A percentile compares a stretch with the other conserved stretches of the same genome.
Conservation (phyloP, 1,140 invertebrate genomes). For the Saxidomus purpurata region DNA sequence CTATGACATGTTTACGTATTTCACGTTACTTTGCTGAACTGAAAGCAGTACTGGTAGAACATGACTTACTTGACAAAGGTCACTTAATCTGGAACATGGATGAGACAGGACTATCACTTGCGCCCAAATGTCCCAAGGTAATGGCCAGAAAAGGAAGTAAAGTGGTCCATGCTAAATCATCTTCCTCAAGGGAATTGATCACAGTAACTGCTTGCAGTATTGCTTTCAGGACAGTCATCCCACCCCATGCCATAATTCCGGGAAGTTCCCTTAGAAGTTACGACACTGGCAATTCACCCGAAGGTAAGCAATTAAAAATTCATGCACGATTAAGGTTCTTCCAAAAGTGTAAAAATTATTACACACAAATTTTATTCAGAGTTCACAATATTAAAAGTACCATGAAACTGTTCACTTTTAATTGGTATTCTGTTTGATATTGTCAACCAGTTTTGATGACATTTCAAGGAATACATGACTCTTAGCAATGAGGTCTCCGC, state of each 20-base stretch:
- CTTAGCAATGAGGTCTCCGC: too few species aligned
- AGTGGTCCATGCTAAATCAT: slow-evolving; percentile 12
- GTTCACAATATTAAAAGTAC: too few species aligned
- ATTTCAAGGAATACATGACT: too few species aligned
- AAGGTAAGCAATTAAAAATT: too few species aligned
- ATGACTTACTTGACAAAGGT: background rate
- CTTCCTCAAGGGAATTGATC: background rate
- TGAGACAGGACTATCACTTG: slow-evolving; percentile 16
- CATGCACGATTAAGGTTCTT: too few species aligned
- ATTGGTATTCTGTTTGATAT: too few species aligned
- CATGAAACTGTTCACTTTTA: too few species aligned
- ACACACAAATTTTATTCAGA: too few species aligned
- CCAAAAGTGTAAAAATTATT: too few species aligned
- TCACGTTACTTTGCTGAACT: background rate
- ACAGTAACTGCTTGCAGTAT: slow-evolving; percentile 5
- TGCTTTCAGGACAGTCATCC: background rate
- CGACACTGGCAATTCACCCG: too few species aligned
- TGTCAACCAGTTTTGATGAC: too few species aligned
- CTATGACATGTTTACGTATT: background rate
- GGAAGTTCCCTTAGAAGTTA: background rate
- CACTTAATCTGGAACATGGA: slow-evolving; percentile 58
- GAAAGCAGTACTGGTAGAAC: background rate
- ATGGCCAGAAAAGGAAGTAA: slow-evolving; percentile 26
- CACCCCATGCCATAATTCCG: background rate
- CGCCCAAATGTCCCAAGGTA: slow-evolving; percentile 24